Conservation (phyloP, 2,888 invertebrate species). For the Zeuzera pyrina region DNA sequence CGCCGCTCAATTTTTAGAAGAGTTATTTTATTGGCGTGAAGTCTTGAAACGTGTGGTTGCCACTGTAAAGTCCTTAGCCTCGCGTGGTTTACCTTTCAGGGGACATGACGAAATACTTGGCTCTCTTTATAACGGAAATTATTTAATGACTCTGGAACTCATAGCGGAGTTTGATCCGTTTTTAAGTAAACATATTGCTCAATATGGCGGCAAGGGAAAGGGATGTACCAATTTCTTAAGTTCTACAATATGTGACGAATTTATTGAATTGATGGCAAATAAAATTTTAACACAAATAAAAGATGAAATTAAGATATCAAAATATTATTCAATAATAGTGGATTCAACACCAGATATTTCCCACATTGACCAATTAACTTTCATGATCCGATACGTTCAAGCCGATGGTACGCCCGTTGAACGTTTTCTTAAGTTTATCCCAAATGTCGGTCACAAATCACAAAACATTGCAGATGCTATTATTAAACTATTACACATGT, state of each 20-base stretch:
- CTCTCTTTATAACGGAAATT: conserved; percentile 9
- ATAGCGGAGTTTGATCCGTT: conserved; percentile 2
- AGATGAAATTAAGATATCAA: conserved; percentile 4
- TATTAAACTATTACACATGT: conserved; percentile 5
- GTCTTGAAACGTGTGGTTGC: conserved; percentile 7
- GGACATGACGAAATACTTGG: conserved; percentile 9
- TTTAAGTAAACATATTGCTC: conserved; percentile 1
- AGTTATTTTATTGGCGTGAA: not conserved
- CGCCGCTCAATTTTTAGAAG: conserved; percentile 2
- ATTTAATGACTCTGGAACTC: conserved; percentile 4
- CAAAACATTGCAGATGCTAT: conserved; percentile 3
- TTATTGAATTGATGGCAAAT: conserved; percentile 3
- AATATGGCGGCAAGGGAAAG: conserved; percentile 2
- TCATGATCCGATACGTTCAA: conserved; percentile 5
- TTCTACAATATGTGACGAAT: conserved; percentile 6
- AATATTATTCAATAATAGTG: conserved; percentile 5
- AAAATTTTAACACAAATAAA: conserved; percentile 4
- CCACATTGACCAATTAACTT: conserved; percentile 8
- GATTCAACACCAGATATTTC: conserved; percentile 8
- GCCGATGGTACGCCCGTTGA: conserved; percentile 4
- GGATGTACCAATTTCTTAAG: conserved; percentile 2
- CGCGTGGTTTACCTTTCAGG: conserved; percentile 10
- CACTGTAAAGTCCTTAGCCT: conserved; percentile 7
- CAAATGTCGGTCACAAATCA: not conserved
- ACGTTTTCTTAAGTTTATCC: conserved; percentile 4